phyloP scores from a whole-genome alignment of 2,888 invertebrate genomes.

The Tiliacea citrago region DNA sequence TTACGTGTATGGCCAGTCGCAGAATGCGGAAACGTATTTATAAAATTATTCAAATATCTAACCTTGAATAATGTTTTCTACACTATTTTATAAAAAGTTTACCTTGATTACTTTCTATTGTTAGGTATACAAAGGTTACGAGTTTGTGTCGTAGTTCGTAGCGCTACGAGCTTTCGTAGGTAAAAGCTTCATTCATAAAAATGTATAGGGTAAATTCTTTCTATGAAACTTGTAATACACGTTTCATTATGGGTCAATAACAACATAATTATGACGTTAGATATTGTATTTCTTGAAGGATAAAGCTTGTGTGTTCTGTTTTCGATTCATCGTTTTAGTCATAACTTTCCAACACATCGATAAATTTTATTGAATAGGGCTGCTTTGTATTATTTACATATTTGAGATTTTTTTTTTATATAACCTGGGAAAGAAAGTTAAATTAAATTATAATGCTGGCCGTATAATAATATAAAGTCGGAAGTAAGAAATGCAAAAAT shows the following conservation, averaged over 20 bases:
- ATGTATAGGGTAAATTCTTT: neutral
- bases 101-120: slow-evolving; percentile 15
- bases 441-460: neutral
- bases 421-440: neutral
- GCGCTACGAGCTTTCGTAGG: slow-evolving; percentile 38
- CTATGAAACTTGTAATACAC: neutral
- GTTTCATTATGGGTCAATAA: neutral
- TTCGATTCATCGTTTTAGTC: slow-evolving; percentile 4
- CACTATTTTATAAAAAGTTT: neutral
- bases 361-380: neutral
- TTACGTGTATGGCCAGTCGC: slow-evolving; percentile 23
- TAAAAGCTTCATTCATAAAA: slow-evolving; percentile 9
- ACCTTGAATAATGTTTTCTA: slow-evolving; percentile 46
- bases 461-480: neutral
- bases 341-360: slow-evolving; percentile 1
- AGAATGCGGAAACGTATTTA: slow-evolving; percentile 64
- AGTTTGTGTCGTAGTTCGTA: slow-evolving; percentile 30
- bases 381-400: too few species aligned
- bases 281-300: neutral
- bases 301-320: neutral
- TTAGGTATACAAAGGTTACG: slow-evolving; percentile 5
- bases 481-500: neutral
- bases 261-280: neutral
- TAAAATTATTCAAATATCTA: slow-evolving; percentile 47
- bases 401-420: neutral